Percentiles rank a stretch among this genome's conserved stretches.
Evolutionary conservation across 2,113 vertebrate genomes (phyloP).

Genomic region (Neogale vison): DNA sequence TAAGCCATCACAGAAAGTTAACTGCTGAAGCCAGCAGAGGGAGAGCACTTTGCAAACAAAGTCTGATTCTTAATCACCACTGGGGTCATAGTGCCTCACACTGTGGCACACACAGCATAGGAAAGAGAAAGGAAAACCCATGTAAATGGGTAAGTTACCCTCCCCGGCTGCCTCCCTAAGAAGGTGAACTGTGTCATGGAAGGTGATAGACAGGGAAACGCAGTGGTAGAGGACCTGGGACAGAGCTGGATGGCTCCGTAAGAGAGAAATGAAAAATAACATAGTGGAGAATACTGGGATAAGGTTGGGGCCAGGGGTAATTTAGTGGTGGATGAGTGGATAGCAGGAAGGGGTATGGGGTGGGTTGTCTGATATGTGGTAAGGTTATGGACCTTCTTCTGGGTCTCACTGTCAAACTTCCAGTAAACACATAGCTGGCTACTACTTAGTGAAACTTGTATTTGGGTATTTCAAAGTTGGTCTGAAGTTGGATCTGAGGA

Average conservation of each 20-base stretch:
- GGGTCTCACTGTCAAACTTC: neutral
- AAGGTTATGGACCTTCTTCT: neutral
- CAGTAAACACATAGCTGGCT: neutral
- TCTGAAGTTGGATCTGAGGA: neutral
- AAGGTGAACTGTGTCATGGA: neutral
- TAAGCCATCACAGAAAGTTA: neutral
- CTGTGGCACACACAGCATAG: accelerated
- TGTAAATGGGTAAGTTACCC: neutral
- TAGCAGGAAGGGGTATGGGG: neutral
- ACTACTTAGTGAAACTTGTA: neutral
- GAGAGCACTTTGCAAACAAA: neutral
- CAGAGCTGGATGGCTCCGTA: neutral
- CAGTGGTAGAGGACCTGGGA: neutral
- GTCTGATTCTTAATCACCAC: neutral
- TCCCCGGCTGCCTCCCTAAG: too few species aligned
- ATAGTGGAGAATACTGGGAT: neutral
- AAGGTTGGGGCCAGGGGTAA: neutral
- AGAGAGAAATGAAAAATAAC: neutral
- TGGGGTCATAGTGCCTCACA: neutral
- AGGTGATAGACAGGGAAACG: neutral
- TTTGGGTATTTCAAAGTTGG: too few species aligned
- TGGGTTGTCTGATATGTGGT: accelerated
- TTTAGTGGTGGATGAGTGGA: neutral
- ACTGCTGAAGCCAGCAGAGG: neutral
- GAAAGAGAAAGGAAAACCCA: neutral